A percentile compares a stretch with the other conserved stretches of the same genome.
These are phyloP conservation scores for Cheilosia scutellata DNA, from an alignment of 2,888 invertebrate genomes.

Conservation along the genomic window DNA sequence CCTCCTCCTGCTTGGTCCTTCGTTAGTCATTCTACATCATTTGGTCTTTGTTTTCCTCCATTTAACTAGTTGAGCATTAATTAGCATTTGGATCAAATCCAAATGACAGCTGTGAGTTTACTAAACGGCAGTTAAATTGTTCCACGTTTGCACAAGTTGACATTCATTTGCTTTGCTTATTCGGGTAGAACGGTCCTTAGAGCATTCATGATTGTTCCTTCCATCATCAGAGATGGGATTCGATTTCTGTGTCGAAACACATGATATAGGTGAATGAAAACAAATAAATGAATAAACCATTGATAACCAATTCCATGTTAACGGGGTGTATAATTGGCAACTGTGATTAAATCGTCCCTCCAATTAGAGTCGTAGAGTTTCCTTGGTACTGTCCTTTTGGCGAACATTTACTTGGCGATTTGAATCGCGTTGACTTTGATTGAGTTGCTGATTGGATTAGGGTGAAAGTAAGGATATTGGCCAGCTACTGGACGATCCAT, in stretches of 20 bases:
- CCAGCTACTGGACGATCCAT: no score
- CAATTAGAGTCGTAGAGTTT: not conserved
- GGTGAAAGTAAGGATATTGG: not conserved
- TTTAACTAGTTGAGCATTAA: constrained; percentile 59
- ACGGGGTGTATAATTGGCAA: constrained; percentile 13
- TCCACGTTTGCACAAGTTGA: constrained; percentile 49
- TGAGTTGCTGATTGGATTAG: not conserved
- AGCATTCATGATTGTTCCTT: not conserved
- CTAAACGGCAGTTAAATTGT: constrained; percentile 36
- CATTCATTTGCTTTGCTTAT: constrained; percentile 55
- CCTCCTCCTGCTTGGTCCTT: not conserved
- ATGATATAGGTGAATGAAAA: no score
- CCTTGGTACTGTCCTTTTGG: not conserved
- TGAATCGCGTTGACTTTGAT: not conserved
- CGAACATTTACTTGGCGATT: not conserved
- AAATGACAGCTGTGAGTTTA: constrained; percentile 49
- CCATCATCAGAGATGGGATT: not conserved
- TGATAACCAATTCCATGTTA: constrained; percentile 22
- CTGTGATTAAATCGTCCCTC: constrained; percentile 28
- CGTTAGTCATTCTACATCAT: constrained; percentile 3
- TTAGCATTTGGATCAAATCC: constrained; percentile 64
- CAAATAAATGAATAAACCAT: not conserved
- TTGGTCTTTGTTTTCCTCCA: constrained; percentile 32
- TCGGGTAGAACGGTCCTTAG: constrained; percentile 5
- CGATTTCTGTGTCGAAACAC: not conserved